These are phyloP conservation scores for Polypterus bichir DNA, from an alignment of 2,113 vertebrate species.

Conservation along the genomic window DNA sequence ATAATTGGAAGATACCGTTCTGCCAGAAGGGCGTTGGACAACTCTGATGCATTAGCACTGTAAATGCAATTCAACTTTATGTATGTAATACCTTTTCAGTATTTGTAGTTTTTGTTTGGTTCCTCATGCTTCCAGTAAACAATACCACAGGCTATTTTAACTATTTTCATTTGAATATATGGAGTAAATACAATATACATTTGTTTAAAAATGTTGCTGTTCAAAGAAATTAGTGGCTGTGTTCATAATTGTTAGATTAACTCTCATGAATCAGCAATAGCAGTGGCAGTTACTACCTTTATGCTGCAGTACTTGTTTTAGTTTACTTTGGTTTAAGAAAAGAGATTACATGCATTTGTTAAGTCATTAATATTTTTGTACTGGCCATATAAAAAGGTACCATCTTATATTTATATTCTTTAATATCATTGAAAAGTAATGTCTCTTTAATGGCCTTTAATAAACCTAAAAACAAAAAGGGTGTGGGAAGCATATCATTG, in stretches of 20 bases:
- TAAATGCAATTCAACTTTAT: slow-evolving; percentile 46
- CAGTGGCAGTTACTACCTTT: no score
- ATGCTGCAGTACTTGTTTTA: no score
- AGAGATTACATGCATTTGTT: no score
- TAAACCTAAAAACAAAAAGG: no score
- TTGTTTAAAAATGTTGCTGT: neutral
- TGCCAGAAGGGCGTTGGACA: slow-evolving; percentile 34
- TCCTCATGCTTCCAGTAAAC: neutral
- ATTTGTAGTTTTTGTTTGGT: slow-evolving; percentile 20
- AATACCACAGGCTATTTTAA: neutral
- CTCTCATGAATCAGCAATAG: no score
- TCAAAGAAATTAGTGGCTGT: neutral
- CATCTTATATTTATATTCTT: no score
- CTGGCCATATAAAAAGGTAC: no score
- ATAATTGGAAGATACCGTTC: slow-evolving; percentile 33
- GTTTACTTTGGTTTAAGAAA: no score
- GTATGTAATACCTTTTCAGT: slow-evolving; percentile 45
- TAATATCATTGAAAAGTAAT: no score
- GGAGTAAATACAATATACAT: neutral
- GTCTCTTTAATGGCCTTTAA: no score
- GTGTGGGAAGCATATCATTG: no score
- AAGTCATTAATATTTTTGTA: no score
- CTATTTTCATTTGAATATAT: neutral
- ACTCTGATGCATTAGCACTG: slow-evolving; percentile 44
- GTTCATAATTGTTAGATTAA: neutral